Conservation (phyloP, 2,888 invertebrate species). For the Zaprionus lineosus region DNA sequence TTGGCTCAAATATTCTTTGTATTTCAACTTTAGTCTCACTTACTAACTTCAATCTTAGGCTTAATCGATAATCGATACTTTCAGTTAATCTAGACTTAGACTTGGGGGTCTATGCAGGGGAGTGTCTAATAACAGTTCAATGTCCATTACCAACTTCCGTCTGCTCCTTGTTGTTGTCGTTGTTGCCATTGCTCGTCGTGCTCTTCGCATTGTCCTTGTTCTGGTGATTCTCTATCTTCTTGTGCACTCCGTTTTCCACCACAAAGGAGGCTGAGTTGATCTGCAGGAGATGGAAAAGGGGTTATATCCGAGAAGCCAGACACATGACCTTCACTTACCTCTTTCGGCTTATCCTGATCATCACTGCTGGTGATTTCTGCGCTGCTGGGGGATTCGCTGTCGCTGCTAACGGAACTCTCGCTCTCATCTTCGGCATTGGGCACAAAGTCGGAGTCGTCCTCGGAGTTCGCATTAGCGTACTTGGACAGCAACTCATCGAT, state of each 20-base stretch:
- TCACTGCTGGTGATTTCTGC: conserved; percentile 47
- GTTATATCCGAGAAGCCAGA: too few relatives aligned
- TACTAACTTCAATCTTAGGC: conserved; percentile 44
- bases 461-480: conserved; percentile 72
- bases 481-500: conserved; percentile 74
- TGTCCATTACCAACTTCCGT: conserved; percentile 77
- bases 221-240: conserved; percentile 6
- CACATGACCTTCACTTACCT: conserved; percentile 20
- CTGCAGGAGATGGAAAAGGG: background rate
- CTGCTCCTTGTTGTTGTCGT: conserved; percentile 30
- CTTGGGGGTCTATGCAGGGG: conserved; percentile 55
- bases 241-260: conserved; percentile 26
- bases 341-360: conserved; percentile 14
- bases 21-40: conserved; percentile 47
- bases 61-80: conserved; percentile 70
- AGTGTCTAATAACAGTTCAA: conserved; percentile 59
- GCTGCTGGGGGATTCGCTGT: conserved; percentile 37
- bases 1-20: conserved; percentile 40
- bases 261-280: background rate
- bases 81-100: conserved; percentile 61
- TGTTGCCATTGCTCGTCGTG: conserved; percentile 42
- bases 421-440: conserved; percentile 59
- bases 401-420: conserved; percentile 25
- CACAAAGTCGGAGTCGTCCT: conserved; percentile 78
- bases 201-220: conserved; percentile 14